Evolutionary conservation across 2,797 vertebrate species (phyloP).

Genomic region (Mormyrus proboscirostris): DNA sequence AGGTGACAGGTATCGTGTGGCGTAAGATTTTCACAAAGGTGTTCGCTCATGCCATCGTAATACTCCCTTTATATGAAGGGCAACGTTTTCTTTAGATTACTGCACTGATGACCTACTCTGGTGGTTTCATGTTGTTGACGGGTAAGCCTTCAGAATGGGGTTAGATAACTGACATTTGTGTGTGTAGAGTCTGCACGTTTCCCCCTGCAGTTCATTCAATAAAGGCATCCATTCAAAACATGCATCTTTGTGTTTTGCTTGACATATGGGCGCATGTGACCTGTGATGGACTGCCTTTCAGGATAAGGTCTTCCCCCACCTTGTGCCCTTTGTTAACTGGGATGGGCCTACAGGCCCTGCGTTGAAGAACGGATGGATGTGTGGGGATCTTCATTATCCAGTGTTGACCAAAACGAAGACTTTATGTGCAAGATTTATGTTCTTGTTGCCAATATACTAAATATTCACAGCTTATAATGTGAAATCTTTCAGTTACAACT

Average conservation of each 20-base stretch:
- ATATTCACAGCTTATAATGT: neutral
- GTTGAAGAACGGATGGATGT: neutral
- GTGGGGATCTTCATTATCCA: neutral
- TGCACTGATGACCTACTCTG: neutral
- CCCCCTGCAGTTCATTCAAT: neutral
- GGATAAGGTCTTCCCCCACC: neutral
- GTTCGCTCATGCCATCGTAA: neutral
- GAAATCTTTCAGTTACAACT: neutral
- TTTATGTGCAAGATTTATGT: neutral
- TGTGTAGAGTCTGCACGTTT: neutral
- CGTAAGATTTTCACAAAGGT: neutral
- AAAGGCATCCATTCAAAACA: neutral
- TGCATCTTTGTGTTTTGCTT: neutral
- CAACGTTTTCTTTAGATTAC: neutral
- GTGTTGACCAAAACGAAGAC: neutral
- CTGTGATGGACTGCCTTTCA: neutral
- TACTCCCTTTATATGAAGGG: neutral
- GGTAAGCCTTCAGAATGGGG: neutral
- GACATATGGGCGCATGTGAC: neutral
- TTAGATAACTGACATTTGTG: neutral
- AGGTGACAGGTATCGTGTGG: conserved; percentile 6
- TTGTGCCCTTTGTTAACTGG: neutral
- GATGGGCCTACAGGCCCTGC: neutral
- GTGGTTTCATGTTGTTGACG: neutral
- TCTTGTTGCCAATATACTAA: neutral